Conservation (phyloP, 2,888 invertebrate species). For the Sesia apiformis region DNA sequence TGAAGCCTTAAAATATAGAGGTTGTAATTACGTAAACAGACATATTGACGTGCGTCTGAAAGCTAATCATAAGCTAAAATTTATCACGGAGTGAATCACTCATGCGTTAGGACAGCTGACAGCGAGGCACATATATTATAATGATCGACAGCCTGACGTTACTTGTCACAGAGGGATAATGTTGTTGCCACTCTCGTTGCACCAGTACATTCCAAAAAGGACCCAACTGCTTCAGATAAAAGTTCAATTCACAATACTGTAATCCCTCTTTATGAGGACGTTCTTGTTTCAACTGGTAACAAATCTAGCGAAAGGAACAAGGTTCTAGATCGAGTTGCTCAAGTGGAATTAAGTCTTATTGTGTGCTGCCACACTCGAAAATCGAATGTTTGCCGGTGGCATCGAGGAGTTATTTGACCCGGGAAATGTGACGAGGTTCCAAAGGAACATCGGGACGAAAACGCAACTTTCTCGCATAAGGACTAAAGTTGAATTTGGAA, state of each 20-base stretch:
- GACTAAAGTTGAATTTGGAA: slow-evolving; percentile 17
- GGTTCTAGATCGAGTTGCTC: slow-evolving; percentile 36
- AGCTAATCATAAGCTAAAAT: slow-evolving; percentile 74
- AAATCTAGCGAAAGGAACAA: slow-evolving; percentile 66
- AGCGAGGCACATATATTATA: slow-evolving; percentile 71
- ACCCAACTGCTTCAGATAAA: slow-evolving; percentile 13
- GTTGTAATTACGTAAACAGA: slow-evolving; percentile 68
- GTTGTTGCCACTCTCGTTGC: slow-evolving; percentile 56
- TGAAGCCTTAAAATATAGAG: slow-evolving; percentile 53
- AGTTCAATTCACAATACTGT: slow-evolving; percentile 14
- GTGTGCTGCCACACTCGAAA: slow-evolving; percentile 27
- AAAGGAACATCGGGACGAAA: slow-evolving; percentile 8
- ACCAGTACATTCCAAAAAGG: slow-evolving; percentile 13
- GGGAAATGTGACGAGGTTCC: slow-evolving; percentile 45
- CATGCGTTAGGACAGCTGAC: slow-evolving; percentile 72
- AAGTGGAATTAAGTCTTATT: slow-evolving; percentile 40
- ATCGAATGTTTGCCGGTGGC: slow-evolving; percentile 23
- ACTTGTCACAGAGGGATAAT: slow-evolving; percentile 71
- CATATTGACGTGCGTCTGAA: slow-evolving; percentile 69
- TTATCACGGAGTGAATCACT: slow-evolving; percentile 74
- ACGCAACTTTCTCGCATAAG: slow-evolving; percentile 9
- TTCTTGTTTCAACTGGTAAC: slow-evolving; percentile 34
- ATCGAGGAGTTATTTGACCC: slow-evolving; percentile 43
- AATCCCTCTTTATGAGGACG: slow-evolving; percentile 20
- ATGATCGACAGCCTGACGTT: slow-evolving; percentile 72